Evolutionary conservation across 2,888 invertebrate species (phyloP), one percentile per base, ranked within the genome.

Genomic region (Tetranychus truncatus): DNA sequence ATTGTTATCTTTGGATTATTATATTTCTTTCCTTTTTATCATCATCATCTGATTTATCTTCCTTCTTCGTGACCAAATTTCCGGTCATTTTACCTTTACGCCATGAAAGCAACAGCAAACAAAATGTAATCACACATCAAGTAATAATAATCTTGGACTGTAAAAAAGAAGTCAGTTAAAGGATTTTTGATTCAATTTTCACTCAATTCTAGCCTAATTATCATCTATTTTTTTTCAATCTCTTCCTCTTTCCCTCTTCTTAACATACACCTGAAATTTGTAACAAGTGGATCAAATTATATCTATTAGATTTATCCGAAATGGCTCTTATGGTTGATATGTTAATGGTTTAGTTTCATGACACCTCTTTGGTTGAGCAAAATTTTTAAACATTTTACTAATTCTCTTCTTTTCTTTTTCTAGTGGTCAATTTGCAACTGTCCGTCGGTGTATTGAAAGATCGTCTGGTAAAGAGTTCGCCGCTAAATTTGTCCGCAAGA

Each of bases 391-490:
- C 34, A 34, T 34, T 66, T 11, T 66, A 15, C 7, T 66, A 18
- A 18, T 66, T 20, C 7, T 66, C 7, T 66, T 20, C 20, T 66
- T 20, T 66, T 66, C 66, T 66, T 6, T 66, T 66, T 67, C 34
- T 21, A 88, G 88, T 81, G 88, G 88, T 73, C 87, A 88, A 82
- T 88, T 87, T 82, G 88, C 88, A 7, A 85, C 87, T 74, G 88
- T 88, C 65, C 84, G 85, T 79, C 84, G 85, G 80, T 87, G 87
- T 78, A 81, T 83, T 75, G 84, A 86, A 78, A 82, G 84, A 78
- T 82, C 83, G 77, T 85, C 85, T 6, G 85, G 86, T 15, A 81
- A 82, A 69, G 83, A 85, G 77, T 88, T 85, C 81, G 88, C 88
- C 55, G 88, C 87, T 76, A 88, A 88, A 82, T 87, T 87, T 81